Base-by-base conservation (phyloP, 1,140 invertebrate species). In the Brachionus plicatilis region DNA sequence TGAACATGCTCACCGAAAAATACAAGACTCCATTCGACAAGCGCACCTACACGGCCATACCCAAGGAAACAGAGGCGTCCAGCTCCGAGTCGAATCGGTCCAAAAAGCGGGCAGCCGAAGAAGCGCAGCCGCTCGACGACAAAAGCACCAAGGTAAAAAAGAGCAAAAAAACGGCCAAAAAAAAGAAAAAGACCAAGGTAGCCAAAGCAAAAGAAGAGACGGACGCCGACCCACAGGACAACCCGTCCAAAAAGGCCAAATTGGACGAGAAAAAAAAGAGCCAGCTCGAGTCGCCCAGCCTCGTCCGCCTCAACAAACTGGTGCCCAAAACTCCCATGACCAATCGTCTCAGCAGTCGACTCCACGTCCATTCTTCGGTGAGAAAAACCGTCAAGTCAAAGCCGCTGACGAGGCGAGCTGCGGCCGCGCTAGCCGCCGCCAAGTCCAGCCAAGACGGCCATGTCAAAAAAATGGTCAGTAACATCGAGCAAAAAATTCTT, bases 251-350 rank as follows among this genome's bases (percentile, higher is more conserved):
- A 72, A 41, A 72, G 12, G 17, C 68, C 66, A 68, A 68, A 33
- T 4, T 68, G 27, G 66, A 68, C 20, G 17, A 60, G 17, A 41
- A 72, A 9, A 17, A 37, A 8, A 68, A 68, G 41, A 27, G 29
- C 66, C 33, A 37, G 33, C 33, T 37, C 1, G 66, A 68, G 33
- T 68, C 66, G 14, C 66, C 66, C 0, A 41, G 27, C 17, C 53
- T 60, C 2, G 53, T 24, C 20, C 53, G 17, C 53, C 1, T 33
- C 0, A 68, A 68, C 37, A 75, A 75, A 43, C 37, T 75, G 17
- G 37, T 75, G 7, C 72, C 72, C 9, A 76, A 76, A 27, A 76
- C 72, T 27, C 72, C 72, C 4, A 50, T 76, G 72, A 76, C 72
- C 5, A 76, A 76, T 14, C 41, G 72, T 14, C 43, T 76, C 12